Evolutionary conservation across 2,797 vertebrate species (phyloP).

Genomic region (Sebastes oblongus): DNA sequence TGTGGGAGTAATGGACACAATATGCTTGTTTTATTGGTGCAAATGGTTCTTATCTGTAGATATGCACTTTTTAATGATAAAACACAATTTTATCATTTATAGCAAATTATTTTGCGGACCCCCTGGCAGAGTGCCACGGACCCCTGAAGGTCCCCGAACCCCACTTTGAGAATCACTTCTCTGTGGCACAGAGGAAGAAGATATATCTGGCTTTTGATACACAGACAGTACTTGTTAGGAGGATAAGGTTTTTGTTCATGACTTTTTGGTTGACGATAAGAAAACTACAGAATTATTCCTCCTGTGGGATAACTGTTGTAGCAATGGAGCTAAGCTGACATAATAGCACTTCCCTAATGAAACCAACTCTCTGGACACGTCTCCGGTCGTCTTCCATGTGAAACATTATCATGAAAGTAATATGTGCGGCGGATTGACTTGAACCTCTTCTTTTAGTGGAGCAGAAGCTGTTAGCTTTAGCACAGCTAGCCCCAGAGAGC

Average conservation of each 20-base stretch:
- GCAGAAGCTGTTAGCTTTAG: slow-evolving; percentile 70
- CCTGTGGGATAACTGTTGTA: neutral
- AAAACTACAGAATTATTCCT: neutral
- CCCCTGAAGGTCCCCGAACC: too few relatives aligned
- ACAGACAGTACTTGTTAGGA: neutral
- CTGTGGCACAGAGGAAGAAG: neutral
- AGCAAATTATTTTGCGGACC: too few relatives aligned
- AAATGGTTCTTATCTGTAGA: too few relatives aligned
- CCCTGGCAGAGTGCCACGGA: too few relatives aligned
- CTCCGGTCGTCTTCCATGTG: slow-evolving; percentile 1
- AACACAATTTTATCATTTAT: too few relatives aligned
- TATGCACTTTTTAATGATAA: too few relatives aligned
- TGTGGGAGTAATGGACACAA: too few relatives aligned
- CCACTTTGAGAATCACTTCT: neutral
- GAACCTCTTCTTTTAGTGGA: slow-evolving; percentile 63
- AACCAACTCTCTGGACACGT: neutral
- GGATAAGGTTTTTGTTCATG: neutral
- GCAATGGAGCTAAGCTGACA: neutral
- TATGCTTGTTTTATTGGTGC: rapidly evolving
- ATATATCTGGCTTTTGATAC: neutral
- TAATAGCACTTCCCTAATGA: neutral
- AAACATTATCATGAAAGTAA: slow-evolving; percentile 37
- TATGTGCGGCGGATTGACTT: slow-evolving; percentile 45
- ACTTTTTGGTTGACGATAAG: neutral
- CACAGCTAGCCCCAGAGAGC: slow-evolving; percentile 75